Evolutionary conservation across 2,888 invertebrate species (phyloP).

Genomic region (Melieria picta): DNA sequence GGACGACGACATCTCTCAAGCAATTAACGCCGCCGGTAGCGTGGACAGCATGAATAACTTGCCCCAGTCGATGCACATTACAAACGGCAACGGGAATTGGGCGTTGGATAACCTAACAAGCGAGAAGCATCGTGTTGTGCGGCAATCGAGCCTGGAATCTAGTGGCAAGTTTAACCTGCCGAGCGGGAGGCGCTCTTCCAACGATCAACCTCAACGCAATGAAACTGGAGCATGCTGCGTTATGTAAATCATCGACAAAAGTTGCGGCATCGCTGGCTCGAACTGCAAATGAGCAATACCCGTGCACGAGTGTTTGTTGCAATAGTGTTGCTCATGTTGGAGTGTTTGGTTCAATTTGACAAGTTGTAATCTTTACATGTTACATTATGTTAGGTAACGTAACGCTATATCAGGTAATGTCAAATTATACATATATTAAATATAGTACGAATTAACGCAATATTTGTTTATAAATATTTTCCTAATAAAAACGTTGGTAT

Average conservation of each 20-base stretch:
- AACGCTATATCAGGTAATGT: slow-evolving; percentile 1
- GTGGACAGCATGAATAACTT: slow-evolving; percentile 14
- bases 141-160: slow-evolving; percentile 22
- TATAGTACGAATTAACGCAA: no score
- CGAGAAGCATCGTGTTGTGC: slow-evolving; percentile 5
- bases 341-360: not conserved
- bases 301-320: not conserved
- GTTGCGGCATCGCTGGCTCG: not conserved
- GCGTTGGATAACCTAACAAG: slow-evolving; percentile 8
- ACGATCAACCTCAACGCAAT: slow-evolving; percentile 27
- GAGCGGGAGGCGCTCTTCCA: slow-evolving; percentile 5
- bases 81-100: slow-evolving; percentile 20
- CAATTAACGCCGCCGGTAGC: slow-evolving; percentile 2
- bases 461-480: no score
- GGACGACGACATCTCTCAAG: not conserved
- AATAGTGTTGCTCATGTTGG: not conserved
- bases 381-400: slow-evolving; percentile 3
- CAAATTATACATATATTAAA: not conserved
- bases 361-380: not conserved
- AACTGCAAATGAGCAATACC: no score
- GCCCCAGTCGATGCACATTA: slow-evolving; percentile 13
- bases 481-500: no score
- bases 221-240: slow-evolving; percentile 49
- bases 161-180: not conserved
- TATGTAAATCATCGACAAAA: slow-evolving; percentile 48